Conservation (phyloP, 2,888 invertebrate species). For the Epistrophella euchroma region DNA sequence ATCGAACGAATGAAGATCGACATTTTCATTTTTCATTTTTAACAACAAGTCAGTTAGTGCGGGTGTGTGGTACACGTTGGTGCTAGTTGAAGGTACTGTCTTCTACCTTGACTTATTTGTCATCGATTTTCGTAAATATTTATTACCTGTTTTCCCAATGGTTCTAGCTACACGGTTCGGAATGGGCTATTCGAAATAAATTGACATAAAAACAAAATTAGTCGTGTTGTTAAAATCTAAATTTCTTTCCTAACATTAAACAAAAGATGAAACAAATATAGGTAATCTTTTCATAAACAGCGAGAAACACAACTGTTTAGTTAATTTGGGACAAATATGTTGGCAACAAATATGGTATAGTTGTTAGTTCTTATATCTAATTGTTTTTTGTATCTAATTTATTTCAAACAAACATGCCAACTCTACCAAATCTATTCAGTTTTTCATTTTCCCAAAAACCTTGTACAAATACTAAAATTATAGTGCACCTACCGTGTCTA, state of each 20-base stretch:
- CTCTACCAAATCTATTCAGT: neutral
- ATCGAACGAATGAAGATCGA: neutral
- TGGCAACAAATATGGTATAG: neutral
- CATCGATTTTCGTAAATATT: conserved; percentile 15
- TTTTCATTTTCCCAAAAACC: neutral
- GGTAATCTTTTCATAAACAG: neutral
- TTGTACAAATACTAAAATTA: neutral
- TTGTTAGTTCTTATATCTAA: neutral
- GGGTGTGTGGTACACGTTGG: neutral
- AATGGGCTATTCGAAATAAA: neutral
- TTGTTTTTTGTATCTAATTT: neutral
- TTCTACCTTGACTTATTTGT: neutral
- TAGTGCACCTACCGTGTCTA: conserved; percentile 13
- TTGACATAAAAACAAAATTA: neutral
- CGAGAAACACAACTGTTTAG: neutral
- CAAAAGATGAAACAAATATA: neutral
- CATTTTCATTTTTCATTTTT: neutral
- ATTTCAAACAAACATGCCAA: conserved; percentile 3
- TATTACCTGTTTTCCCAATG: neutral
- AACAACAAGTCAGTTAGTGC: neutral
- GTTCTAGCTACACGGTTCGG: neutral
- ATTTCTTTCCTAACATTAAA: neutral
- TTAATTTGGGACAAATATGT: neutral
- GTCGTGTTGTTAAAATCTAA: neutral
- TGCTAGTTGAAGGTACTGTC: neutral